Conservation (phyloP, 2,113 vertebrate species). For the Prunella himalayana region DNA sequence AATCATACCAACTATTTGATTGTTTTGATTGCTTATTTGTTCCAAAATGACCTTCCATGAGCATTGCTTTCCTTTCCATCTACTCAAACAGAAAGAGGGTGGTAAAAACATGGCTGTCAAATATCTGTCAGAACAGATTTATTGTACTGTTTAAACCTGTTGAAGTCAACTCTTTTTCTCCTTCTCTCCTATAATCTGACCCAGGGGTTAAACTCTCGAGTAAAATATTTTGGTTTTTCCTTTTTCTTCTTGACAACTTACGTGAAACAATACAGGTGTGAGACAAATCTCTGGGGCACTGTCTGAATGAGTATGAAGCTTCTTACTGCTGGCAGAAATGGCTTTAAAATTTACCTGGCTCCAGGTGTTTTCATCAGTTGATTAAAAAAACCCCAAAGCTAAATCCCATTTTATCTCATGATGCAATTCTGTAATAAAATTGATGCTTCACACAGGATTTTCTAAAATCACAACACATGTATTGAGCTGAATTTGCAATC, state of each 20-base stretch:
- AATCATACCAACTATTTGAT: background rate
- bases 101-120: conserved; percentile 56
- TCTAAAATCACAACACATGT: background rate
- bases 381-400: background rate
- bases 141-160: conserved; percentile 39
- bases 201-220: conserved; percentile 23
- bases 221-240: background rate
- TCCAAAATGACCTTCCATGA: conserved; percentile 32
- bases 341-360: background rate
- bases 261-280: conserved; percentile 18
- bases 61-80: conserved; percentile 23
- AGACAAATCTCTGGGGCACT: conserved; percentile 3
- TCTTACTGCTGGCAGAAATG: background rate
- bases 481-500: background rate
- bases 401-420: background rate
- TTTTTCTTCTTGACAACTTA: conserved; percentile 34
- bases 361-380: background rate
- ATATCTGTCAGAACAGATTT: conserved; percentile 63
- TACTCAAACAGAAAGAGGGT: conserved; percentile 39
- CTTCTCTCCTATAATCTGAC: conserved; percentile 35
- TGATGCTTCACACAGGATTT: background rate
- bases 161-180: background rate
- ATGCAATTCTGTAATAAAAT: background rate
- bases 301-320: background rate
- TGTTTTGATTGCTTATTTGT: conserved; percentile 43